Evolutionary conservation across 64 coral and sea anemone species (phyloP).

Genomic region (Anthopleura sola): DNA sequence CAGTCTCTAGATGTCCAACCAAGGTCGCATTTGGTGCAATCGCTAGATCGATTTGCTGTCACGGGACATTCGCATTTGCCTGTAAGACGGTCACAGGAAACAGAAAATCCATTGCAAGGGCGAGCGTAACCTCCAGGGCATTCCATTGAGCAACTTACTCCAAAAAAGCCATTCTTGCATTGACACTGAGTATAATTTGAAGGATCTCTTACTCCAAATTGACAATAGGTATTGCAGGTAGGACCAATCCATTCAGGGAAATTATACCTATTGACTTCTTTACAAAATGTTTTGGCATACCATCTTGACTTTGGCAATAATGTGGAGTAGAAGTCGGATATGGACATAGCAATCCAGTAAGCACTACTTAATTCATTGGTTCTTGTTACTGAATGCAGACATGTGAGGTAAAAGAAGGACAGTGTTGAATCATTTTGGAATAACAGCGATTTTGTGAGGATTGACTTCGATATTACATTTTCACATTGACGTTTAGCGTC

Average conservation of each 20-base stretch:
- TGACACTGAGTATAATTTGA: constrained; percentile 26
- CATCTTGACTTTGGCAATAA: constrained; percentile 44
- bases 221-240: constrained; percentile 48
- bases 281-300: constrained; percentile 58
- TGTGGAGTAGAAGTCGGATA: constrained; percentile 61
- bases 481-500: constrained; percentile 46
- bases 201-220: constrained; percentile 43
- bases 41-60: constrained; percentile 39
- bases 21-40: constrained; percentile 52
- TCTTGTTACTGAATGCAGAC: constrained; percentile 54
- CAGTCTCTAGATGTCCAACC: constrained; percentile 83
- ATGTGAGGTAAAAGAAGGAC: constrained; percentile 66
- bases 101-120: constrained; percentile 56
- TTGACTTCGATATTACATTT: constrained; percentile 39
- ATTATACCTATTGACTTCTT: constrained; percentile 31
- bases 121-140: constrained; percentile 73
- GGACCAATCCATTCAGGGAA: constrained; percentile 71
- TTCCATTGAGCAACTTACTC: constrained; percentile 47
- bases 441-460: not conserved
- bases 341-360: constrained; percentile 64
- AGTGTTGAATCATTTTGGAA: constrained; percentile 23
- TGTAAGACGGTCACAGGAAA: constrained; percentile 29
- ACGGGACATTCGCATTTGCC: constrained; percentile 73
- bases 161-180: constrained; percentile 78
- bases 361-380: constrained; percentile 18